Percentiles rank a stretch among this genome's conserved stretches.
Evolutionary conservation across 2,113 vertebrate species (phyloP).

Genomic region (Pteropus alecto): DNA sequence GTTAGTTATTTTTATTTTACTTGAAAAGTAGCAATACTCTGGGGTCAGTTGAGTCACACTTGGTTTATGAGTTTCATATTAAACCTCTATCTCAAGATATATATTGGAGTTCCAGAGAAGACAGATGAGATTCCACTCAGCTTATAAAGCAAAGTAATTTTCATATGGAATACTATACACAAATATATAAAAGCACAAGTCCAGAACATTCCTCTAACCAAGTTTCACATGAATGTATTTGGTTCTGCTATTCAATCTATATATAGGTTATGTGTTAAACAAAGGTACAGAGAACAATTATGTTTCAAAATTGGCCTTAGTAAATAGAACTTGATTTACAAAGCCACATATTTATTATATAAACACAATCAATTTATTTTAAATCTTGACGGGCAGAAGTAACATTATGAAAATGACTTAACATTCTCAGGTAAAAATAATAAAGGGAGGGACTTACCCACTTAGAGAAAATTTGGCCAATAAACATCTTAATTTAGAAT

Average conservation of each 20-base stretch:
- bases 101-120: neutral
- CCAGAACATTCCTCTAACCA: neutral
- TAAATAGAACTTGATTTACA: neutral
- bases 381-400: neutral
- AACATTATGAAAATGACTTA: constrained; percentile 11
- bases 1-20: neutral
- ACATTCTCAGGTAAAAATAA: constrained; percentile 4
- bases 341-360: neutral
- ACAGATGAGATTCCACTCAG: neutral
- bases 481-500: constrained; percentile 1
- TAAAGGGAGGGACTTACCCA: neutral
- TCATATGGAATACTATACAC: neutral
- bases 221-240: neutral
- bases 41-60: neutral
- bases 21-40: neutral
- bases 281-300: neutral
- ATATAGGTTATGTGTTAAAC: neutral
- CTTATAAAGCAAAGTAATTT: neutral
- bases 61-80: neutral
- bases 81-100: neutral
- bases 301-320: neutral
- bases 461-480: neutral
- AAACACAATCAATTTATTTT: neutral
- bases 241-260: neutral
- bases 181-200: neutral